Base-by-base conservation (phyloP, 2,113 vertebrate species). In the Podarcis cretensis region DNA sequence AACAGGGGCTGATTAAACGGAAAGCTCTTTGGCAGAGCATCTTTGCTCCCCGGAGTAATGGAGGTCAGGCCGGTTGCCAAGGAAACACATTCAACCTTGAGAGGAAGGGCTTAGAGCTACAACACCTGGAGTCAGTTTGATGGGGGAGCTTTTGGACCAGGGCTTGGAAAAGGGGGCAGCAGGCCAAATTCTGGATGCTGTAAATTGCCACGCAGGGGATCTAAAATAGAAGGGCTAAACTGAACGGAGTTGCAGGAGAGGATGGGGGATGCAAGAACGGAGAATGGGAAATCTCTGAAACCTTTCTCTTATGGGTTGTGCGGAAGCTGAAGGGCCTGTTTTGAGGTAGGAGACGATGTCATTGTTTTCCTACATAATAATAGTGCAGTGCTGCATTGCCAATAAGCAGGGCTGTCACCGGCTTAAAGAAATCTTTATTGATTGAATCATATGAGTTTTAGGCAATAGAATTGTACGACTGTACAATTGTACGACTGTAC, bases 51-150 rank as follows among this genome's bases (percentile, higher is more conserved):
- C 48, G 88, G 87, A 66, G 92, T 89, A 92, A 80, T 79, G 63
- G 86, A 93, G 89, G 76, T 91, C 57, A 88, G 84, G 77, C 93
- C 90, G 73, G 92, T 96, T 94, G 85, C 93, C 87, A 90, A 92
- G 73, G 91, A 80, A 94, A 94, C 90, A 2, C 23, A 76, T 85
- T 59, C 91, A 92, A 90, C 93, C 92, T 92, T 94, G 91, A 88
- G 91, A 65, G 75, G 6, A 87, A 54, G 87, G 95, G 90, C 94
- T 94, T 94, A 87, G 92, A 92, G 93, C 86, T 83, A 12, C 85
- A 83, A 88, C 57, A 89, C 88, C 87, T 90, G 92, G 91, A 91
- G 90, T 93, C 7, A 2, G 68, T 89, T 91, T 92, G 69, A 63
- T 86, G 69, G 88, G 93, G 43, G 73, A 89, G 91, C 88, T 57